Percentiles rank a stretch among this genome's conserved stretches.
Conservation (phyloP, 1,140 invertebrate species). For the Plutomurus gul region DNA sequence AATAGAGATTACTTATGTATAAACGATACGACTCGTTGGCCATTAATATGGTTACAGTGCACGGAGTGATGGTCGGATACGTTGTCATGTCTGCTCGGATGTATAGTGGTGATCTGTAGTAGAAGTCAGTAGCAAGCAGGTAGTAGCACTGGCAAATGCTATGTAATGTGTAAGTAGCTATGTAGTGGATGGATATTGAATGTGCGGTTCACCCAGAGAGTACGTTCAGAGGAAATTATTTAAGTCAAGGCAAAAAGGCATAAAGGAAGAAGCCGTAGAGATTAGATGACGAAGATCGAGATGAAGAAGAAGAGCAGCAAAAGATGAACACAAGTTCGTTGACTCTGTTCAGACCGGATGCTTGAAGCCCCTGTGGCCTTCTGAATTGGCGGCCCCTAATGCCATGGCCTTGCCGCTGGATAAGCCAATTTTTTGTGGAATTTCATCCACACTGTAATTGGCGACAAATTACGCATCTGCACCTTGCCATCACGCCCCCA, state of each 20-base stretch:
- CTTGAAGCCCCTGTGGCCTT: constrained; percentile 22
- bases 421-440: constrained; percentile 42
- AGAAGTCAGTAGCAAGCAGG: no score
- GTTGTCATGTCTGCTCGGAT: no score
- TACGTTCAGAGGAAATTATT: no score
- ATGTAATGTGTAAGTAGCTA: no score
- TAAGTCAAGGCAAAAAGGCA: not conserved
- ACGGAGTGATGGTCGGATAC: no score
- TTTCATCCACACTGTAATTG: constrained; percentile 5
- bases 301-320: not conserved
- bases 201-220: no score
- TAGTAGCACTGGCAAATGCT: no score
- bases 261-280: not conserved
- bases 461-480: constrained; percentile 40
- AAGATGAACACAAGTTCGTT: constrained; percentile 33
- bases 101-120: no score
- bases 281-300: not conserved
- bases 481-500: constrained; percentile 21
- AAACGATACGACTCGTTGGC: no score
- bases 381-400: not conserved
- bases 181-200: no score
- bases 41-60: no score
- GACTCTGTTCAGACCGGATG: constrained; percentile 33
- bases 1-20: no score
- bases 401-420: constrained; percentile 48